Base-by-base conservation (phyloP, 1,140 invertebrate genomes). In the Lethrus apterus region DNA sequence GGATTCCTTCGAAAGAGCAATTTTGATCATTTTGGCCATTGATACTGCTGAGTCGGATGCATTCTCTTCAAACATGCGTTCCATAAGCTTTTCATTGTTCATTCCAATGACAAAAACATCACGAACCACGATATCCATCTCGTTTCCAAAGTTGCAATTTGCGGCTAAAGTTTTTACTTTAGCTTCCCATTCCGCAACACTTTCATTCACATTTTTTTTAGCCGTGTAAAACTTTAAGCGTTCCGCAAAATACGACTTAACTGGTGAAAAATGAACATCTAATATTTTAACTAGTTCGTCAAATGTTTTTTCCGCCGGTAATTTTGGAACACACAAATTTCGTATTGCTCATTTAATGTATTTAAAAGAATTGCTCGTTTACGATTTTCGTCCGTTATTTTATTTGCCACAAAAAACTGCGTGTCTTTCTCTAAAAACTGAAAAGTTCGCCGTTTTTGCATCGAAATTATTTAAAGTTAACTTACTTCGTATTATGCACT, bases 31-130 rank as follows among this genome's bases (percentile, higher is more conserved):
- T 34, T 31, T 41, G 10, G 29, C 11, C 15, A 31, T 34, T 8
- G 31, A 38, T 13, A 38, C 18, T 7, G 18, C 18, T 10, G 18
- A 21, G 13, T 35, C 34, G 9, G 36, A 48, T 15, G 46, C 46
- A 32, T 48, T 36, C 33, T 48, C 46, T 41, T 48, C 46, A 18
- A 44, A 43, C 9, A 43, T 19, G n/a, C 38, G 18, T 13, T 42
- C 36, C 40, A 48, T 48, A 11, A 48, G 42, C 15, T 18, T 35
- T 21, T 21, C 14, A 26, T 42, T 24, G 15, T 43, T 24, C 10
- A 48, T 48, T 7, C 46, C 40, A 34, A 34, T 48, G n/a, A 48
- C 46, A 19, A 48, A 48, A 21, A 48, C 26, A 34, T 43, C 26
- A 18, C 46, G 10, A 15, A 47, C 29, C 10, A 29, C 46, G 13